phyloP scores from a whole-genome alignment of 2,888 invertebrate species.

The Lasioglossum lativentre region DNA sequence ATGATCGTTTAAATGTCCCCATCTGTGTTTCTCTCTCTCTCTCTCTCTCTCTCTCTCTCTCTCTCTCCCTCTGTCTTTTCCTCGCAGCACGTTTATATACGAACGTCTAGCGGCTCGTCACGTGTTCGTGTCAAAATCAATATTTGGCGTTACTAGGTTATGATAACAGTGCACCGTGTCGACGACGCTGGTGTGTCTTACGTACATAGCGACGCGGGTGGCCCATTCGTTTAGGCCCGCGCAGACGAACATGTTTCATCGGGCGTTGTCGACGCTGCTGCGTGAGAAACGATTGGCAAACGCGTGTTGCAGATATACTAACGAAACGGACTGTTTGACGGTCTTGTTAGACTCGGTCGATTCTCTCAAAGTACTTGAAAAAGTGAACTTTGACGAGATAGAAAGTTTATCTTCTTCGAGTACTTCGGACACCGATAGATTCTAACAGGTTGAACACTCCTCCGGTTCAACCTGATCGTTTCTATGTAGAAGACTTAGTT shows the following conservation, averaged over 20 bases:
- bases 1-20: conserved; percentile 45
- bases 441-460: neutral
- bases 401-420: neutral
- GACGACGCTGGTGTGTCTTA: conserved; percentile 52
- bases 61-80: conserved; percentile 14
- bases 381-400: neutral
- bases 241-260: neutral
- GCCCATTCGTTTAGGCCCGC: conserved; percentile 12
- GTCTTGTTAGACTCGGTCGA: neutral
- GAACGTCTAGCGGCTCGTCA: conserved; percentile 77
- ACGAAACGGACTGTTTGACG: neutral
- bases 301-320: neutral
- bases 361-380: neutral
- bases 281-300: neutral
- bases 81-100: conserved; percentile 46
- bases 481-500: no score
- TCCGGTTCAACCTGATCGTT: no score
- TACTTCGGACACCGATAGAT: neutral
- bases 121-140: conserved; percentile 84
- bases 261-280: neutral
- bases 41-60: conserved; percentile 12
- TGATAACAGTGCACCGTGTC: conserved; percentile 79
- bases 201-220: conserved; percentile 23
- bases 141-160: conserved; percentile 84
- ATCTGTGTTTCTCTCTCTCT: neutral